Evolutionary conservation across 2,797 vertebrate genomes (phyloP), one percentile per base, ranked within the genome.

Genomic region (Lagodon rhomboides): DNA sequence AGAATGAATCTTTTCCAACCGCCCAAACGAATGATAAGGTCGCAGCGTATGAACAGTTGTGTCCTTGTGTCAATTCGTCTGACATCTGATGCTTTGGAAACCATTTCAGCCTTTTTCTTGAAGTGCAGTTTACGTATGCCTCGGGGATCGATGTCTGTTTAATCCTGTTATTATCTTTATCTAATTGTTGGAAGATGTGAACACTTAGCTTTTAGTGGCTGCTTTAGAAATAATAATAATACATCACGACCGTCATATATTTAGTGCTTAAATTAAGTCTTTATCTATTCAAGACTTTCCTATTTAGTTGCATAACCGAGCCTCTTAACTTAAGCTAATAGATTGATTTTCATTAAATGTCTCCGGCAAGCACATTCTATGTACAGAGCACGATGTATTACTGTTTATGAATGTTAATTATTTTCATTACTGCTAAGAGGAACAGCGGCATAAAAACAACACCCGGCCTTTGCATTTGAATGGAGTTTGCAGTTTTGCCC

Each of bases 401-500:
- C 15, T 76, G 27, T 56, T n/a, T 41, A 47, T 68, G 23, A 46
- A 62, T 76, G 18, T 78, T 80, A 66, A 23, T 73, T 60, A 43
- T 71, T 78, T 84, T 55, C 12, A 72, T 66, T 59, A 49, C 54
- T 43, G 75, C 65, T 55, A 20, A 74, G 71, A 82, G 72, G 70
- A 83, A 78, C 67, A 68, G 54, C 41, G 68, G 58, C 71, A 80
- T 12, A 73, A 69, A 77, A 82, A 75, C 46, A 55, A 50, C 69
- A 75, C 54, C 17, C 66, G 55, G 17, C 50, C 53, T 53, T 9
- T 70, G 59, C 62, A 68, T 88, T 87, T 51, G 18, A 87, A 79
- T 64, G 9, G 51, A 18, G 46, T 77, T 78, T 85, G 73, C 68
- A 74, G 60, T 64, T 84, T 87, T 81, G 58, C 49, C 58, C 60